Percentiles rank a stretch among this genome's conserved stretches.
Evolutionary conservation across 2,113 vertebrate species (phyloP).

Genomic region (Verasper variegatus): DNA sequence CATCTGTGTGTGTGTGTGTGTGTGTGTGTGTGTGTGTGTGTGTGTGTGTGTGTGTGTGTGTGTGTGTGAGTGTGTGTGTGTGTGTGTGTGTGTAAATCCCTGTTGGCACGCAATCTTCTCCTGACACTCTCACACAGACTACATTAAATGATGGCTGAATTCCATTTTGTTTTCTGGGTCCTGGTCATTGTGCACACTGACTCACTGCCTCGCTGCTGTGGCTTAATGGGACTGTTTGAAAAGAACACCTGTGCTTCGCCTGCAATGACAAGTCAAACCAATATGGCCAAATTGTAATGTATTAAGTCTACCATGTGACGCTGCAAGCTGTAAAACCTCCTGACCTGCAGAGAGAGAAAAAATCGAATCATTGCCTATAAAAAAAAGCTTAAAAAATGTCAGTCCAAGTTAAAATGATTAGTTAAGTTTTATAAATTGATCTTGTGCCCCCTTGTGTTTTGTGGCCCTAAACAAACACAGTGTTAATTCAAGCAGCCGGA

Average conservation of each 20-base stretch:
- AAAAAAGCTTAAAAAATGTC: background rate
- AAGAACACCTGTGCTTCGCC: background rate
- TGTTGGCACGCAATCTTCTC: conserved; percentile 7
- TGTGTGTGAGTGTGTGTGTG: background rate
- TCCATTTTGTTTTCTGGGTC: background rate
- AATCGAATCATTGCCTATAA: too few species aligned
- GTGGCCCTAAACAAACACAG: too few species aligned
- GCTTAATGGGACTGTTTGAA: background rate
- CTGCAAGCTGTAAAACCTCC: background rate
- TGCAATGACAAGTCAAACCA: background rate
- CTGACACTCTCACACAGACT: conserved; percentile 9
- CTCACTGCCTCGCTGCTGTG: background rate
- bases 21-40: conserved; percentile 1
- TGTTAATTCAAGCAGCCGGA: too few species aligned
- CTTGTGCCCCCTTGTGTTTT: background rate
- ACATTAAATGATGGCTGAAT: conserved; percentile 12
- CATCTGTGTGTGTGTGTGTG: conserved; percentile 19
- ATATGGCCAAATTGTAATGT: background rate
- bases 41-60: conserved; percentile 14
- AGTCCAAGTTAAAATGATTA: background rate
- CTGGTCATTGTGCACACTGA: background rate
- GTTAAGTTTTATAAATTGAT: background rate
- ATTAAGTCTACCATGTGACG: background rate
- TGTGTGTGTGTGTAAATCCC: conserved; percentile 4
- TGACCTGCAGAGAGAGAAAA: background rate